Conservation (phyloP, 2,888 invertebrate species). For the Chydorus sphaericus region DNA sequence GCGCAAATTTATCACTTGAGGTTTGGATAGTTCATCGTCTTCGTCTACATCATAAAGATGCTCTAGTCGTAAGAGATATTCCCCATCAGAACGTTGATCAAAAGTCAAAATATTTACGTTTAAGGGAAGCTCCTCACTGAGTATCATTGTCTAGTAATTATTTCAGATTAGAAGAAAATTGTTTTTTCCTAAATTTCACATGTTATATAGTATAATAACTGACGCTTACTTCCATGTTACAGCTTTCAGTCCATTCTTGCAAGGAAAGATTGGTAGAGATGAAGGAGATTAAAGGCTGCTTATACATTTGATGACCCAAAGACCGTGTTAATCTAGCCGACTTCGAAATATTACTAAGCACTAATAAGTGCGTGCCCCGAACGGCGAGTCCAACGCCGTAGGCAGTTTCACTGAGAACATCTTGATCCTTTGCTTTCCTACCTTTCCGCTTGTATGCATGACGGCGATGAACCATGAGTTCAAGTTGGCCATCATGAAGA, state of each 20-base stretch:
- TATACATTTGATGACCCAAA: slow-evolving; percentile 1
- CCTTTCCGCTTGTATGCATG: no score
- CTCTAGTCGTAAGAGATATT: slow-evolving; percentile 54
- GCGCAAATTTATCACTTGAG: no score
- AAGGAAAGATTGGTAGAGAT: background rate
- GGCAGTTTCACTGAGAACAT: slow-evolving; percentile 50
- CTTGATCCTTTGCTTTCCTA: no score
- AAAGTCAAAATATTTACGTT: slow-evolving; percentile 61
- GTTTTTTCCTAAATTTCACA: no score
- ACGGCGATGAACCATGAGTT: slow-evolving; percentile 62
- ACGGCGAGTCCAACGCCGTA: slow-evolving; percentile 35
- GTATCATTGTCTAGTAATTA: no score
- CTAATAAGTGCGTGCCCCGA: slow-evolving; percentile 35
- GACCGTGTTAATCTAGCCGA: slow-evolving; percentile 32
- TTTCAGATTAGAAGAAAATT: background rate
- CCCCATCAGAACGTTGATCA: slow-evolving; percentile 51
- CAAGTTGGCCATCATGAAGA: slow-evolving; percentile 53
- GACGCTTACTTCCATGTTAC: slow-evolving; percentile 31
- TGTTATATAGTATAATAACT: no score
- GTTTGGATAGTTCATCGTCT: no score
- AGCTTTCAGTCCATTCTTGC: slow-evolving; percentile 22
- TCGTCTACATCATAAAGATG: slow-evolving; percentile 45
- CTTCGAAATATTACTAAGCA: slow-evolving; percentile 26
- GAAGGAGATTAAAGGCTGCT: background rate
- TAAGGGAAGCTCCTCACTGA: slow-evolving; percentile 41